Evolutionary conservation across 2,113 vertebrate genomes (phyloP).

Genomic region (Piaya cayana): DNA sequence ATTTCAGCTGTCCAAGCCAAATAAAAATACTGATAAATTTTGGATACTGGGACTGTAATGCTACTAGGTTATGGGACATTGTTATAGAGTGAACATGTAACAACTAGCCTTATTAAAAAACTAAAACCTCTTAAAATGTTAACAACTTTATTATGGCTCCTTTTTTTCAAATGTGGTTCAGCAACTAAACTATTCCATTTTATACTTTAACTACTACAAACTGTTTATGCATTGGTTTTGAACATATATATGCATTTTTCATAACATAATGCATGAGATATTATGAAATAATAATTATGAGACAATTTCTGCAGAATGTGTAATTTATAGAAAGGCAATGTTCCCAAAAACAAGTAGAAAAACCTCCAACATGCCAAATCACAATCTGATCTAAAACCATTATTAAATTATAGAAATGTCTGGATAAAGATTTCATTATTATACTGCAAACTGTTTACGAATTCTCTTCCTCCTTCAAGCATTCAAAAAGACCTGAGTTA

Average conservation of each 20-base stretch:
- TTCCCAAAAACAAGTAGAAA: neutral
- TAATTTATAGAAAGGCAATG: neutral
- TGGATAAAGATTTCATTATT: conserved; percentile 1
- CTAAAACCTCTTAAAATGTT: neutral
- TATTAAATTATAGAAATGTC: neutral
- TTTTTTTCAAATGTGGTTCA: neutral
- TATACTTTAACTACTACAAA: neutral
- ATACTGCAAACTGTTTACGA: conserved; percentile 13
- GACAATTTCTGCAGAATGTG: neutral
- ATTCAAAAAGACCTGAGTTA: conserved; percentile 32
- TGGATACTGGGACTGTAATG: neutral
- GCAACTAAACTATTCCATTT: neutral
- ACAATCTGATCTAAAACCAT: neutral
- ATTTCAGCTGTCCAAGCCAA: neutral
- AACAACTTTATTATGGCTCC: neutral
- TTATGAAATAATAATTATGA: neutral
- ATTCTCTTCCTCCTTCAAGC: conserved; percentile 1
- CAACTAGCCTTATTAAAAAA: neutral
- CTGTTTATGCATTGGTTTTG: neutral
- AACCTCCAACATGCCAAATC: neutral
- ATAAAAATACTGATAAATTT: neutral
- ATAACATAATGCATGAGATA: neutral
- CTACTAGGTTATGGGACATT: neutral
- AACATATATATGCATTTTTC: neutral
- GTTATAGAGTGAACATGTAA: neutral